Evolutionary conservation across 1,140 invertebrate species (phyloP).

Genomic region (Argopecten irradians): DNA sequence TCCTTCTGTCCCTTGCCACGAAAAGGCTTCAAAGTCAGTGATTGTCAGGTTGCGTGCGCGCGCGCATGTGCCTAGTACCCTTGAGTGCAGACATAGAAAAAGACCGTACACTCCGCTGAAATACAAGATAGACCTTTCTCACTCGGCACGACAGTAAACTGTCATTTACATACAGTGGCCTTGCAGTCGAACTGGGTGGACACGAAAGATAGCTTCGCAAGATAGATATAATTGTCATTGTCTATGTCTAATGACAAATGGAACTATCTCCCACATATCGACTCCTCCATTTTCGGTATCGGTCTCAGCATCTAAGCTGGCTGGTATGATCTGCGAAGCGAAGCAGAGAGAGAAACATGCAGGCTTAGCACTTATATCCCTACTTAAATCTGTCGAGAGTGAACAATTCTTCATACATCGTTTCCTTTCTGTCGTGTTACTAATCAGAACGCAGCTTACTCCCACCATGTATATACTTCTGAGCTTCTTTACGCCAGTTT

Average conservation of each 20-base stretch:
- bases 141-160: neutral
- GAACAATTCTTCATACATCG: neutral
- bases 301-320: neutral
- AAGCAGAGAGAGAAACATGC: neutral
- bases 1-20: neutral
- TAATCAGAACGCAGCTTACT: neutral
- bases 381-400: neutral
- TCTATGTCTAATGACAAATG: slow-evolving; percentile 10
- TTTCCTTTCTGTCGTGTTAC: neutral
- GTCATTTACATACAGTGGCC: neutral
- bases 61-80: neutral
- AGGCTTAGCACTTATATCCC: neutral
- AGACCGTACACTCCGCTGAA: neutral
- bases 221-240: slow-evolving; percentile 2
- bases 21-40: neutral
- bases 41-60: neutral
- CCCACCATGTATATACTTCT: neutral
- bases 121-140: neutral
- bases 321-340: neutral
- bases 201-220: neutral
- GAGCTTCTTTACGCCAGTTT: neutral
- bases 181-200: neutral
- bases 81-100: neutral
- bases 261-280: neutral
- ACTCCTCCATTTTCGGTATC: neutral